Evolutionary conservation across 2,797 vertebrate genomes (phyloP).

Genomic region (Sciaenops ocellatus): DNA sequence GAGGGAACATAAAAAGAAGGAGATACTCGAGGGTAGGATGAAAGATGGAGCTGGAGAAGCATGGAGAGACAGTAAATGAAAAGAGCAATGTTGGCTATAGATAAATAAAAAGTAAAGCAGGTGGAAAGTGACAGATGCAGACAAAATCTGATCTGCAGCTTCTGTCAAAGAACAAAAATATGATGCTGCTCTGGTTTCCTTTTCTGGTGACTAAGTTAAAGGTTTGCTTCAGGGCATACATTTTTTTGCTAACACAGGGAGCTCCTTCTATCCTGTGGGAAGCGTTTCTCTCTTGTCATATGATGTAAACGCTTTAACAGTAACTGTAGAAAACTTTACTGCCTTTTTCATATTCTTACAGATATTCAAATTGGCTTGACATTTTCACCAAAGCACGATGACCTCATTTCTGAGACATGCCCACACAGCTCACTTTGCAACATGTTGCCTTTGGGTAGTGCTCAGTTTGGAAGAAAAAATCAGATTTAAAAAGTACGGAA

Average conservation of each 20-base stretch:
- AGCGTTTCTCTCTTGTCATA: background rate
- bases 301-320: background rate
- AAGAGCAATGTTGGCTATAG: background rate
- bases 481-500: conserved; percentile 21
- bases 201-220: background rate
- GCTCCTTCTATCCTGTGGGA: background rate
- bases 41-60: conserved; percentile 26
- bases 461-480: conserved; percentile 20
- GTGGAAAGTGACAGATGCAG: background rate
- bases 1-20: conserved; percentile 38
- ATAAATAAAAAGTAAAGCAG: conserved; percentile 15
- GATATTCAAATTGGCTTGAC: conserved; percentile 36
- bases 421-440: conserved; percentile 49
- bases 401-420: conserved; percentile 58
- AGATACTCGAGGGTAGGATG: background rate
- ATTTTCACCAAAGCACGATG: conserved; percentile 33
- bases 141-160: conserved; percentile 15
- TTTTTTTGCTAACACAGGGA: background rate
- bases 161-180: background rate
- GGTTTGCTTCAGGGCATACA: background rate
- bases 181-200: background rate
- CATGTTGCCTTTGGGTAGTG: conserved; percentile 43
- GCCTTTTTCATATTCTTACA: background rate
- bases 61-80: conserved; percentile 12
- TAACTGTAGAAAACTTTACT: background rate